Evolutionary conservation across 30 jellyfish, hydroid and myxozoan genomes (phyloP).

Genomic region (Mastigias papua): DNA sequence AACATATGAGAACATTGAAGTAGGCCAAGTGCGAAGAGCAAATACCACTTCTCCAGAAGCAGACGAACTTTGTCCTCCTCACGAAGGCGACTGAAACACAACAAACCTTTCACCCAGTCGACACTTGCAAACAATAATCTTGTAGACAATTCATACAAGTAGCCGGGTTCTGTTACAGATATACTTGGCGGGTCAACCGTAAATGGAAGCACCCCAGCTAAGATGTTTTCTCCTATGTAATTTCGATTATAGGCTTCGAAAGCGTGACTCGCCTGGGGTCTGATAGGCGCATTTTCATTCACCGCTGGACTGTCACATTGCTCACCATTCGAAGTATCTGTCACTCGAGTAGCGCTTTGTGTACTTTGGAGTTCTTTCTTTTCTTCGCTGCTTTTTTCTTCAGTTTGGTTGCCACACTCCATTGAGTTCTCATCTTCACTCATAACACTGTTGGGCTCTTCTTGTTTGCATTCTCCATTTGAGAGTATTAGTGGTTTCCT

Average conservation of each 20-base stretch:
- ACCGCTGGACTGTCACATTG: constrained; percentile 16
- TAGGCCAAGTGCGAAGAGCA: constrained; percentile 92
- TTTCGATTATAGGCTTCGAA: constrained; percentile 59
- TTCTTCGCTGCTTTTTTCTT: constrained; percentile 16
- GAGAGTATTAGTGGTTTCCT: constrained; percentile 88
- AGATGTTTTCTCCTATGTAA: constrained; percentile 41
- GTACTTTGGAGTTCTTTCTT: background rate
- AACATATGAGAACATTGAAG: constrained; percentile 94
- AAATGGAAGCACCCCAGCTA: constrained; percentile 67
- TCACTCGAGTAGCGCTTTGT: constrained; percentile 8
- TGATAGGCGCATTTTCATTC: constrained; percentile 56
- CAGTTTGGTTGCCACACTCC: constrained; percentile 3
- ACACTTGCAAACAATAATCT: constrained; percentile 93
- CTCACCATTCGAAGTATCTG: constrained; percentile 32
- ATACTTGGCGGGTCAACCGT: constrained; percentile 90
- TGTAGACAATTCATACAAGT: constrained; percentile 93
- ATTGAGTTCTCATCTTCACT: constrained; percentile 50
- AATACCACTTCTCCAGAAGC: constrained; percentile 88
- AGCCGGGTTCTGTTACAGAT: constrained; percentile 93
- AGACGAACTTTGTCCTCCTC: constrained; percentile 84
- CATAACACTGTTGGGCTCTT: constrained; percentile 27
- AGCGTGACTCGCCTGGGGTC: constrained; percentile 76
- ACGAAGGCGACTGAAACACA: constrained; percentile 82
- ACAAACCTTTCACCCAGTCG: constrained; percentile 94
- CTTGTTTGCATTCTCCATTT: constrained; percentile 46